These are phyloP conservation scores for Ateles fusciceps DNA, from an alignment of 2,797 vertebrate genomes.

Conservation along the genomic window DNA sequence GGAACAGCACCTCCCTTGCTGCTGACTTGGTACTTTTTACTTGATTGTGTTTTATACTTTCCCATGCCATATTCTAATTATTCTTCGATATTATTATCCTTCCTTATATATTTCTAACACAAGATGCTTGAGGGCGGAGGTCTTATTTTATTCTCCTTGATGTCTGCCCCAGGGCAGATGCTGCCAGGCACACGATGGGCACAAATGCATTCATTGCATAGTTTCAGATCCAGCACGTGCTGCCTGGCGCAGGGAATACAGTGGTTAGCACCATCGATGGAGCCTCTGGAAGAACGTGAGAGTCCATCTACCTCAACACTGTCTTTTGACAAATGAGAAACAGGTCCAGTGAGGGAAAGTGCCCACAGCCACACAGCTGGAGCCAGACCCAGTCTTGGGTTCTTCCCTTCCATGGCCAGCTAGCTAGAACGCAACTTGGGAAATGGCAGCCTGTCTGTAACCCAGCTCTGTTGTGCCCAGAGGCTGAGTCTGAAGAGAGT, in stretches of 20 bases:
- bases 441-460: fast-evolving
- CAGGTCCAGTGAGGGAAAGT: not conserved
- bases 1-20: not conserved
- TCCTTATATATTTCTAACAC: not conserved
- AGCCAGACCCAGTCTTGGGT: fast-evolving
- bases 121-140: not conserved
- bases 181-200: fast-evolving
- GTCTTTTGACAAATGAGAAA: not conserved
- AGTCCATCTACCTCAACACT: not conserved
- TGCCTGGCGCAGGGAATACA: not conserved
- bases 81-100: not conserved
- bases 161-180: not conserved
- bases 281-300: not conserved
- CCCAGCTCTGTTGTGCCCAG: no score
- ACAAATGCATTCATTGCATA: fast-evolving
- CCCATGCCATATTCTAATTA: not conserved
- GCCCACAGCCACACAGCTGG: not conserved
- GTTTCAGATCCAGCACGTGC: not conserved
- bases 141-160: not conserved
- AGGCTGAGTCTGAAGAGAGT: not conserved
- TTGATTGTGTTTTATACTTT: not conserved
- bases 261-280: not conserved
- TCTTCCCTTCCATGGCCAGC: fast-evolving
- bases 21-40: no score
- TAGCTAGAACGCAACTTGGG: fast-evolving